Percentiles rank a stretch among this genome's conserved stretches.
Evolutionary conservation across 2,113 vertebrate genomes (phyloP).

Genomic region (Muntiacus reevesi): DNA sequence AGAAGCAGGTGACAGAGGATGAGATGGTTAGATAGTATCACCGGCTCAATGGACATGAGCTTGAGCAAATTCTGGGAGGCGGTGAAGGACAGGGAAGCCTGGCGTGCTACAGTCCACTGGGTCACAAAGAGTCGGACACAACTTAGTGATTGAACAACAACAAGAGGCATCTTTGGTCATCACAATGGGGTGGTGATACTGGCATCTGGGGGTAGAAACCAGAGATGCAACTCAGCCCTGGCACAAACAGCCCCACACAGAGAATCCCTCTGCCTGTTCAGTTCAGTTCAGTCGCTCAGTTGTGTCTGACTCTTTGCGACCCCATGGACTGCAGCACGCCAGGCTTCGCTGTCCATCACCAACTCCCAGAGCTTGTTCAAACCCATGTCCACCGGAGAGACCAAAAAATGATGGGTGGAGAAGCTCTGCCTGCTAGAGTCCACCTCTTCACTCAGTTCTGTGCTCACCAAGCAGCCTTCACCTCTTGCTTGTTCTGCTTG

Average conservation of each 20-base stretch:
- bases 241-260: background rate
- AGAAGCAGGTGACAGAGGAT: background rate
- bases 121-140: background rate
- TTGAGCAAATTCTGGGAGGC: background rate
- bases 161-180: background rate
- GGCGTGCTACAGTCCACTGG: accelerated
- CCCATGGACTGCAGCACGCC: background rate
- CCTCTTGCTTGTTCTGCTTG: background rate
- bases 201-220: background rate
- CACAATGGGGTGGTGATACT: background rate
- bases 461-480: background rate
- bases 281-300: background rate
- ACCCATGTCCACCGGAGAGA: accelerated
- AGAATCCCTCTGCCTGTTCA: background rate
- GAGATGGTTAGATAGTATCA: background rate
- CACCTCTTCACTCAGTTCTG: too few relatives aligned
- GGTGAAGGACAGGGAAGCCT: background rate
- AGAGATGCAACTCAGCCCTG: background rate
- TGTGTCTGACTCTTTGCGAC: background rate
- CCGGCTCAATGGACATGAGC: background rate
- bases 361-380: background rate
- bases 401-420: accelerated
- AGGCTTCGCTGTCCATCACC: background rate
- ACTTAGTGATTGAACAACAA: background rate
- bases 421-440: background rate